phyloP scores from a whole-genome alignment of 2,888 invertebrate species.

The Acanthosoma haemorrhoidale region DNA sequence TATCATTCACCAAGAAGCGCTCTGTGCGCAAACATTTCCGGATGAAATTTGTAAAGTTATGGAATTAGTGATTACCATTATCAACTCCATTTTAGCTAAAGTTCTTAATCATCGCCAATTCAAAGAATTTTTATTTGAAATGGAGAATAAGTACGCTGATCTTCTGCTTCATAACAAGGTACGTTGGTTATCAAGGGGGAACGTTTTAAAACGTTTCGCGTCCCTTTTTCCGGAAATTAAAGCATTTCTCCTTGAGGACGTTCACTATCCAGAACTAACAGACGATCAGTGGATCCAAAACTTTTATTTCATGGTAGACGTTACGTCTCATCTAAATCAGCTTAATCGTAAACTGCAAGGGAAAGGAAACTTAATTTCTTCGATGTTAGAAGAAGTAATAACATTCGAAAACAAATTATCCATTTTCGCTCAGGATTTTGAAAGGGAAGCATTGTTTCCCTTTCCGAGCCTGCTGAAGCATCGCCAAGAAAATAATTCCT shows the following conservation, averaged over 20 bases:
- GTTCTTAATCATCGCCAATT: slow-evolving; percentile 42
- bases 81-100: slow-evolving; percentile 18
- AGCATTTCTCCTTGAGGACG: slow-evolving; percentile 41
- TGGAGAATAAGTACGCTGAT: slow-evolving; percentile 41
- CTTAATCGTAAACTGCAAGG: slow-evolving; percentile 43
- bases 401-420: too few relatives aligned
- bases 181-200: slow-evolving; percentile 10
- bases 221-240: slow-evolving; percentile 35
- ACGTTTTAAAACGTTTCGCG: slow-evolving; percentile 10
- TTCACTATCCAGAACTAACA: slow-evolving; percentile 42
- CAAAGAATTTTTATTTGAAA: slow-evolving; percentile 42
- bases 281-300: slow-evolving; percentile 43
- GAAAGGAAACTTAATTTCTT: slow-evolving; percentile 42
- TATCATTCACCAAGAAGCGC: slow-evolving; percentile 43
- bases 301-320: slow-evolving; percentile 43
- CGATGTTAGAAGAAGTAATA: too few relatives aligned
- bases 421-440: too few relatives aligned
- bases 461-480: too few relatives aligned
- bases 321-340: slow-evolving; percentile 43
- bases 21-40: slow-evolving; percentile 42
- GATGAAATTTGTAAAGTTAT: slow-evolving; percentile 40
- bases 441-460: too few relatives aligned
- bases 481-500: too few relatives aligned
- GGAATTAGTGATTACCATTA: slow-evolving; percentile 23
- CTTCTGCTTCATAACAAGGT: slow-evolving; percentile 31